A percentile compares a stretch with the other conserved stretches of the same genome.
phyloP scores from a whole-genome alignment of 2,113 vertebrate genomes.

The Tachysurus vachellii region DNA sequence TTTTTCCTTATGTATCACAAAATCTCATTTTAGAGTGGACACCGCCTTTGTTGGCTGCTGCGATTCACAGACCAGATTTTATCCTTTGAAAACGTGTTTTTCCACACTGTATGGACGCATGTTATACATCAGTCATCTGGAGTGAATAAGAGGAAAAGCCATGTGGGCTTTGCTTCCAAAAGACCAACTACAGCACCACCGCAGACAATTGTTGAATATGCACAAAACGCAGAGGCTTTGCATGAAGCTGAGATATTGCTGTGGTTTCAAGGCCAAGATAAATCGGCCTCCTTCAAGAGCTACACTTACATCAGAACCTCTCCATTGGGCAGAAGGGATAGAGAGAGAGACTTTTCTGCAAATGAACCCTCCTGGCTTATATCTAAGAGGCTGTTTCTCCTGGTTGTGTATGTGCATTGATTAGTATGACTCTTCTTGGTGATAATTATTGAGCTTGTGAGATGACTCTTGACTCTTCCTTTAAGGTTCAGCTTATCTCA shows the following conservation, averaged over 20 bases:
- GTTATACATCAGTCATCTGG: conserved; percentile 71
- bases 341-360: conserved; percentile 1
- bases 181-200: conserved; percentile 56
- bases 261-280: conserved; percentile 67
- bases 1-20: conserved; percentile 53
- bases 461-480: conserved; percentile 21
- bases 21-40: conserved; percentile 57
- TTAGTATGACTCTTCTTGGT: conserved; percentile 28
- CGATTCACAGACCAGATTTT: conserved; percentile 70
- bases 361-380: conserved; percentile 18
- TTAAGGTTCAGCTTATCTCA: conserved; percentile 18
- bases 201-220: conserved; percentile 57
- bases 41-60: conserved; percentile 50
- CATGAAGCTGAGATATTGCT: conserved; percentile 64
- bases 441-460: conserved; percentile 34
- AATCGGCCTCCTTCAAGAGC: conserved; percentile 63
- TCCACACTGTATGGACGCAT: conserved; percentile 57
- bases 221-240: conserved; percentile 41
- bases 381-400: conserved; percentile 19
- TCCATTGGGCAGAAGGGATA: neutral
- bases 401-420: conserved; percentile 9
- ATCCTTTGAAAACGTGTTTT: conserved; percentile 78
- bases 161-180: conserved; percentile 62
- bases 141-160: conserved; percentile 68
- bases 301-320: conserved; percentile 67